Evolutionary conservation across 2,113 vertebrate species (phyloP), one percentile per base, ranked within the genome.

Genomic region (Mohoua ochrocephala): DNA sequence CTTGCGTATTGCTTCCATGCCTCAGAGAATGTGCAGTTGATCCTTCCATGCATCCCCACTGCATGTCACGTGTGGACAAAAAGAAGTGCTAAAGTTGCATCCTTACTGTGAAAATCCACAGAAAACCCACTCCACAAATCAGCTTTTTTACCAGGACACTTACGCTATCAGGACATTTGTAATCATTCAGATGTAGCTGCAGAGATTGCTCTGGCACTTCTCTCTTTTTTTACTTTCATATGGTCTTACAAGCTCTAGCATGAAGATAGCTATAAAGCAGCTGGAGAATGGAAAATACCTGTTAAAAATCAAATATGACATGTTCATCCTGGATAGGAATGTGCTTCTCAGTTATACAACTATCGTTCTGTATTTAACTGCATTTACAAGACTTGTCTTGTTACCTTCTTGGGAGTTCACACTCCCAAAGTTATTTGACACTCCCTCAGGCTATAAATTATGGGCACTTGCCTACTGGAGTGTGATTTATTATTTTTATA

Each of bases 381-480:
- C 95, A 16, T 89, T 89, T 95, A 81, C 95, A 97, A 96, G 97
- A 95, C 95, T 80, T 86, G 83, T 96, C 96, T 95, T 95, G 95
- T 97, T 96, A 80, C 79, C 70, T 91, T 87, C 89, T 76, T 78
- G 59, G 80, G 87, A 92, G 69, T 96, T 95, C 57, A 87, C 88
- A 73, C 80, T 90, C 42, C 30, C 18, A 14, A 44, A 89, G 71
- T 94, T 82, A 67, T 96, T 95, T 0, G 70, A 85, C 75, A 80
- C 37, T 95, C 75, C 96, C 85, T 94, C 74, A 15, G 89, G 95
- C 91, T 93, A 87, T 94, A 96, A 95, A 86, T 97, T 96, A 93
- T 45, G 49, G 68, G 79, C 59, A 74, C 27, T 83, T 96, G 91
- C 86, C 77, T 95, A 80, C 59, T 83, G 76, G 82, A 89, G 75